phyloP scores from a whole-genome alignment of 2,113 vertebrate genomes.

The Melanerpes formicivorus region DNA sequence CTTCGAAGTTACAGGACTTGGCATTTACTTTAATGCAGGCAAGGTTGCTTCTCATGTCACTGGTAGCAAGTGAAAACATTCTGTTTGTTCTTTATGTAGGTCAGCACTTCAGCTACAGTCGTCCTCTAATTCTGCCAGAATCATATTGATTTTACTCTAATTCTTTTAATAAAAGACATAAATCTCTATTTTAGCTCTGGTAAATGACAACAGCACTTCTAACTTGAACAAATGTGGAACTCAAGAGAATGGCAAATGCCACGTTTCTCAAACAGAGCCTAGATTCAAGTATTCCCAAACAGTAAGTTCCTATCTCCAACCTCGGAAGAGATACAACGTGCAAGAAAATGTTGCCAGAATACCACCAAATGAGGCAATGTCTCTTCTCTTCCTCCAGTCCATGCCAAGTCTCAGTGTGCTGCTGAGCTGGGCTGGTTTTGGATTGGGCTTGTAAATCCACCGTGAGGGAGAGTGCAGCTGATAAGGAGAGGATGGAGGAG shows the following conservation, averaged over 20 bases:
- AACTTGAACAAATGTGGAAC: not conserved
- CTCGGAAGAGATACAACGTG: not conserved
- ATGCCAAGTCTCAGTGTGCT: not conserved
- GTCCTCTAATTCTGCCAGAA: not conserved
- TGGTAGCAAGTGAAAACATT: not conserved
- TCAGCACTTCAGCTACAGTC: not conserved
- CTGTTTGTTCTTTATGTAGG: slow-evolving; percentile 5
- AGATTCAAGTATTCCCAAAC: not conserved
- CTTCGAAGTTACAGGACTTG: not conserved
- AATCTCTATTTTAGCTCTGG: not conserved
- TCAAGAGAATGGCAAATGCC: not conserved
- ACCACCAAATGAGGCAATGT: not conserved
- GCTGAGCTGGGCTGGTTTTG: not conserved
- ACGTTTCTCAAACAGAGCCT: not conserved
- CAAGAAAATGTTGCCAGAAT: not conserved
- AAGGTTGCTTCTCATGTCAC: not conserved
- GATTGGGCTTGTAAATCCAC: not conserved
- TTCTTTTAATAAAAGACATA: not conserved
- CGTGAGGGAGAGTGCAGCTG: not conserved
- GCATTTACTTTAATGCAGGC: not conserved
- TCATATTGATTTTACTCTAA: not conserved
- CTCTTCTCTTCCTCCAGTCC: not conserved
- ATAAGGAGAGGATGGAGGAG: not conserved
- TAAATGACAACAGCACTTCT: not conserved
- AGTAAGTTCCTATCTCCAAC: not conserved